A percentile compares a stretch with the other conserved stretches of the same genome.
Evolutionary conservation across 2,113 vertebrate genomes (phyloP).

Genomic region (Sinocyclocheilus grahami): DNA sequence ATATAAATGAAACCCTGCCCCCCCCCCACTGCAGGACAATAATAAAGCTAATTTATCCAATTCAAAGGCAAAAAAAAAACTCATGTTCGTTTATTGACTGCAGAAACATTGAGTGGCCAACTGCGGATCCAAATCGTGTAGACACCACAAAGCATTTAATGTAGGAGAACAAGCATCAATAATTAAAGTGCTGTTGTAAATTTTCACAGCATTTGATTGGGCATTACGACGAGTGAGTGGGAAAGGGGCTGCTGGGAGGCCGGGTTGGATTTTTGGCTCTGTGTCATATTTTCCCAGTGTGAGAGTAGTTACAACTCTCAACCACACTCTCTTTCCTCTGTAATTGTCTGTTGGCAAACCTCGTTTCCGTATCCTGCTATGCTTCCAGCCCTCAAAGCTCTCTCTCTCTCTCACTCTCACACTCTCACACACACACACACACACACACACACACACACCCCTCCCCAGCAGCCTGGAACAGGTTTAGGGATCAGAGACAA

Average conservation of each 20-base stretch:
- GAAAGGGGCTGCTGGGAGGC: conserved; percentile 37
- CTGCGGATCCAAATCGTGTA: conserved; percentile 14
- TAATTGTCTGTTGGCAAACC: conserved; percentile 54
- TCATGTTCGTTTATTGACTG: conserved; percentile 35
- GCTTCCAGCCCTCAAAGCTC: conserved; percentile 10
- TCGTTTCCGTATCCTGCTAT: conserved; percentile 43
- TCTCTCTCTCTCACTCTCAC: background rate
- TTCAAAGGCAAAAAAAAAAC: conserved; percentile 1
- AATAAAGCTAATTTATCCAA: conserved; percentile 34
- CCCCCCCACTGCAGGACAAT: background rate
- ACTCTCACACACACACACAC: background rate
- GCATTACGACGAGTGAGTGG: conserved; percentile 47
- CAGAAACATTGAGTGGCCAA: conserved; percentile 7
- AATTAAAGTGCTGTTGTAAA: conserved; percentile 44
- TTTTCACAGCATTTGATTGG: conserved; percentile 48
- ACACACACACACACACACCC: background rate
- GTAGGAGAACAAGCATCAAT: conserved; percentile 46
- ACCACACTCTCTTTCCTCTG: conserved; percentile 31
- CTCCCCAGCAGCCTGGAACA: conserved; percentile 33
- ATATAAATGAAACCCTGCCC: background rate
- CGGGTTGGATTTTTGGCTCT: conserved; percentile 31
- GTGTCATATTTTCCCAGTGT: conserved; percentile 45
- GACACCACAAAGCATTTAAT: conserved; percentile 40
- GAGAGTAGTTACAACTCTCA: conserved; percentile 46
- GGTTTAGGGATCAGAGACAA: conserved; percentile 31